These are phyloP conservation scores for Cryptotermes secundus DNA, from an alignment of 1,140 invertebrate species.

Conservation along the genomic window DNA sequence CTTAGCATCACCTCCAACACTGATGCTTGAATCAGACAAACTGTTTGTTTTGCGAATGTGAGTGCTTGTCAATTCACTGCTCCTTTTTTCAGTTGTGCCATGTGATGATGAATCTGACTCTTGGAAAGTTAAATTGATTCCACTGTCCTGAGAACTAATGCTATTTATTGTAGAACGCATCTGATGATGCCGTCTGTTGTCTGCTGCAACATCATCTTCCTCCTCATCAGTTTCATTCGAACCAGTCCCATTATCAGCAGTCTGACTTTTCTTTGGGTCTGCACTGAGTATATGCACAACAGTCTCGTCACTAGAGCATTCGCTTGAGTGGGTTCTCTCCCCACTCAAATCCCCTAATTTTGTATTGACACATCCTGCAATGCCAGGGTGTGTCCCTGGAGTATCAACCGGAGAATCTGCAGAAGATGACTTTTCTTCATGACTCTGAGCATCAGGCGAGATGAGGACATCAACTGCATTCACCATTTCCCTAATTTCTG, in stretches of 20 bases:
- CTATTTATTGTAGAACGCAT: constrained; percentile 54
- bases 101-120: constrained; percentile 45
- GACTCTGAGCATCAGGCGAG: constrained; percentile 50
- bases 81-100: background rate
- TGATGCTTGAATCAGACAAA: constrained; percentile 4
- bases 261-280: constrained; percentile 36
- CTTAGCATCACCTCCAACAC: background rate
- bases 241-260: constrained; percentile 45
- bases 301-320: constrained; percentile 52
- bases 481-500: constrained; percentile 69
- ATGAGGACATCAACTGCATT: constrained; percentile 71
- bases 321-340: constrained; percentile 48
- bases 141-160: constrained; percentile 73
- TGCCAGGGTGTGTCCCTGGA: constrained; percentile 18
- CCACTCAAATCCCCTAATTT: constrained; percentile 21
- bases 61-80: background rate
- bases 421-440: background rate
- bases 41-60: constrained; percentile 20
- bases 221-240: constrained; percentile 47
- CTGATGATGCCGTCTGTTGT: background rate
- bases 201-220: background rate
- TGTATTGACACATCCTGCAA: background rate
- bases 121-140: constrained; percentile 70
- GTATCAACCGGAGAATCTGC: background rate
- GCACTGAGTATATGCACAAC: constrained; percentile 48